Percentiles rank a stretch among this genome's conserved stretches.
Evolutionary conservation across 23 tunicate species (phyloP).

Genomic region (Trididemnum miniatum): DNA sequence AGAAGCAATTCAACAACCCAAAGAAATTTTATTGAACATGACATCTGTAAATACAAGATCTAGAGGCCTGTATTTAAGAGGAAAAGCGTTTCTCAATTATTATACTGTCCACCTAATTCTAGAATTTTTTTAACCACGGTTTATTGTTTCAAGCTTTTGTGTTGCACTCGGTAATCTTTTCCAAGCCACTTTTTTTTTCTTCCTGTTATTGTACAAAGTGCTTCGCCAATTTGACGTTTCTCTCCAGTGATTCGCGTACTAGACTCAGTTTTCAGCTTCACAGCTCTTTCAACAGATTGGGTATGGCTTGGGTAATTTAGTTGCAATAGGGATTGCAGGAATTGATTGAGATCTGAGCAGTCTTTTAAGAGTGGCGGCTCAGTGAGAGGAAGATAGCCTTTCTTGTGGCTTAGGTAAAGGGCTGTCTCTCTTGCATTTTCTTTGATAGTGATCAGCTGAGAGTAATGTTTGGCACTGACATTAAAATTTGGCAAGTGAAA

Average conservation of each 20-base stretch:
- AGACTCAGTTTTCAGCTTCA: background rate
- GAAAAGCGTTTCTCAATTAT: no score
- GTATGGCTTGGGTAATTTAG: background rate
- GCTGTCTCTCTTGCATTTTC: slow-evolving; percentile 1
- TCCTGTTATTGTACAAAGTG: background rate
- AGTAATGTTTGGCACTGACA: background rate
- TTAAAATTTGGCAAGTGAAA: background rate
- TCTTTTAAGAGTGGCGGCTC: background rate
- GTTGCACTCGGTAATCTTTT: background rate
- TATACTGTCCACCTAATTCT: background rate
- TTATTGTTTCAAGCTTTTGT: background rate
- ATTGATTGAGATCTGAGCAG: slow-evolving; percentile 11
- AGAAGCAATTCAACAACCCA: no score
- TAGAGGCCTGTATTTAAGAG: background rate
- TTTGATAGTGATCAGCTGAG: background rate
- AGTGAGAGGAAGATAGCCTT: background rate
- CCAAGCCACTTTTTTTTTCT: background rate
- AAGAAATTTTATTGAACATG: background rate
- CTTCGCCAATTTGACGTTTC: background rate
- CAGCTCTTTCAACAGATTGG: background rate
- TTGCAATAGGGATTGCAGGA: background rate
- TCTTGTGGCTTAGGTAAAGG: background rate
- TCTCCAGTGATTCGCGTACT: background rate
- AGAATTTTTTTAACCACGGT: background rate
- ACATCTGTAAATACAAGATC: background rate